A percentile compares a stretch with the other conserved stretches of the same genome.
phyloP scores from a whole-genome alignment of 2,888 invertebrate species.

The Chirona hameri region DNA sequence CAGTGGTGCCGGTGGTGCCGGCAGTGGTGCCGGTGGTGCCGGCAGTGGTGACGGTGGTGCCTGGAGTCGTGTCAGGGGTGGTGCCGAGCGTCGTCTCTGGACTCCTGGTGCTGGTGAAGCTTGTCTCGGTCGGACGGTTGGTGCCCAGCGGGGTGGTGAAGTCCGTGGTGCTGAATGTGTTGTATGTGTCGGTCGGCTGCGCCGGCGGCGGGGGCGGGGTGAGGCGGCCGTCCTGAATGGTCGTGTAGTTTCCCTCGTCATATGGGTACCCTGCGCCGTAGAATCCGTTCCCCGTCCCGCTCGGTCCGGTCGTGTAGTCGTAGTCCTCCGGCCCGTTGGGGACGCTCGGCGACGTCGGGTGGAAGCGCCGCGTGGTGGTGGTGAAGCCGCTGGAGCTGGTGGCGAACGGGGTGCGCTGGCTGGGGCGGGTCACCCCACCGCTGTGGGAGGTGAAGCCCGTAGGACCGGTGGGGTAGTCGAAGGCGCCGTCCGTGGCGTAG shows the following conservation, averaged over 20 bases:
- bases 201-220: too few species aligned
- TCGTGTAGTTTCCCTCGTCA: too few species aligned
- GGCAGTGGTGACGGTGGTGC: background rate
- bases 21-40: background rate
- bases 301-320: too few species aligned
- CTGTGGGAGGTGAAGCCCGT: background rate
- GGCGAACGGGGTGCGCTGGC: background rate
- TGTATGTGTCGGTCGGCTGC: too few species aligned
- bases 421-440: too few species aligned
- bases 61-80: background rate
- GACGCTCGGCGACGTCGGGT: background rate
- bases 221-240: too few species aligned
- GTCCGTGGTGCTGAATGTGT: background rate
- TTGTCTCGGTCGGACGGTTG: background rate
- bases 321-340: background rate
- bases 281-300: too few species aligned
- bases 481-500: background rate
- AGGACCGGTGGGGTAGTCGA: background rate
- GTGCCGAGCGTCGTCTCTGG: background rate
- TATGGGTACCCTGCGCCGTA: too few species aligned
- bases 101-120: background rate
- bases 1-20: background rate
- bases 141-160: background rate
- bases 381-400: background rate
- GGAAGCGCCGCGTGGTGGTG: background rate